Evolutionary conservation across 1,140 invertebrate genomes (phyloP), one percentile per base, ranked within the genome.

Genomic region (Manduca sexta): DNA sequence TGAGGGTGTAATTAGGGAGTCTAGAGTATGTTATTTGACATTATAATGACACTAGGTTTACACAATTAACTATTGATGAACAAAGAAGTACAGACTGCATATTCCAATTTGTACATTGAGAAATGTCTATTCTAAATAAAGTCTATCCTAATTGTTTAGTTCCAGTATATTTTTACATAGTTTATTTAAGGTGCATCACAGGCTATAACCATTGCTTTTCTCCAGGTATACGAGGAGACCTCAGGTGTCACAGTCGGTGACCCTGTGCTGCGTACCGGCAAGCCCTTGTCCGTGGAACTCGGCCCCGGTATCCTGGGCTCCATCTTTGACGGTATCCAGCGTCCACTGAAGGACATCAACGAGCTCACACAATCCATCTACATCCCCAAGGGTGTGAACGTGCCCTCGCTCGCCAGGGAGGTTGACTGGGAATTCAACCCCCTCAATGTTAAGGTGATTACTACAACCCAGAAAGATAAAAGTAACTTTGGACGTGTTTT

Each of bases 261-360:
- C 88, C 98, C 98, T 12, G 98, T 99, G 2, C 87, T 99, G 46
- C 90, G 98, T 72, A 99, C 98, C 1, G 98, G 98, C 14, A 99
- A 99, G 84, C 98, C 98, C 0, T 84, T 99, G 2, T 99, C 97
- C 0, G 98, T 99, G 12, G 98, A 99, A 81, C 88, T 99, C 16
- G 98, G 98, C n/a, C 98, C 98, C 39, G 98, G 98, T 74, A 99
- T 99, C 84, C 93, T 99, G 89, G 96, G 96, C 52, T 97, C 95
- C 77, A 99, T 99, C 87, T 99, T 99, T 88, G 98, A 99, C 87
- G 97, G 97, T 90, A 99, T 99, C 77, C 98, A 99, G 86, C 93
- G 98, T 74, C 98, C 98, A 0, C 78, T 99, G 57, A 96, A 98
- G 69, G 97, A 99, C 72, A 99, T 99, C 81, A 92, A 94, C 71